phyloP scores from a whole-genome alignment of 2,797 vertebrate genomes.

The Pitangus sulphuratus region DNA sequence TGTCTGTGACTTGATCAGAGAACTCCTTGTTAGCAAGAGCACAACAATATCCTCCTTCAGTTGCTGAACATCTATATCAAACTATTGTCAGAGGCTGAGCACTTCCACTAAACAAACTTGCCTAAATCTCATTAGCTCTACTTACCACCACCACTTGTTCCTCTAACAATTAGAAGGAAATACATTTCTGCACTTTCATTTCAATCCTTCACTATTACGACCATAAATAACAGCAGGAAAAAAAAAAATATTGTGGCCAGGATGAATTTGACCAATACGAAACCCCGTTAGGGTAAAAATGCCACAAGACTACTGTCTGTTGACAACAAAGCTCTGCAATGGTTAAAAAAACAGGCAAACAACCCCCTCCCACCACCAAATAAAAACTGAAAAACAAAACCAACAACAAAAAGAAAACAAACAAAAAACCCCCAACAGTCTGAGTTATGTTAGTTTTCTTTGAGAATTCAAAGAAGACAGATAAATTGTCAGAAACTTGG shows the following conservation, averaged over 20 bases:
- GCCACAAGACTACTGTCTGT: background rate
- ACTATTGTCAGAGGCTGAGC: background rate
- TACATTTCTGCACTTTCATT: background rate
- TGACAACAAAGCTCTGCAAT: background rate
- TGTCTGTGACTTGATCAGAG: background rate
- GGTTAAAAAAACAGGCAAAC: background rate
- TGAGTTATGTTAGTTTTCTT: background rate
- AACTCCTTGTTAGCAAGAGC: background rate
- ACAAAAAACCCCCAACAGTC: rapidly evolving
- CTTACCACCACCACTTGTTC: background rate
- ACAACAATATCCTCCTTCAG: background rate
- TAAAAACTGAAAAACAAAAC: background rate
- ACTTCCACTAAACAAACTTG: background rate
- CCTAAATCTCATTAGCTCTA: background rate
- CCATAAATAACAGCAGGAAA: background rate
- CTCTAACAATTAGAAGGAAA: background rate
- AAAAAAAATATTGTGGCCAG: background rate
- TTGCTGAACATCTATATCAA: background rate
- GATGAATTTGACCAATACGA: background rate
- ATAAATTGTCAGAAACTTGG: background rate
- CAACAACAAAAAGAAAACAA: background rate
- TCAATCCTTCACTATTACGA: background rate
- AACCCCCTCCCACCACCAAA: background rate
- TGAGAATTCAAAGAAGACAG: background rate
- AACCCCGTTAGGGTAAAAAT: background rate